Evolutionary conservation across 2,797 vertebrate genomes (phyloP), one percentile per base, ranked within the genome.

Genomic region (Sus cebifrons): DNA sequence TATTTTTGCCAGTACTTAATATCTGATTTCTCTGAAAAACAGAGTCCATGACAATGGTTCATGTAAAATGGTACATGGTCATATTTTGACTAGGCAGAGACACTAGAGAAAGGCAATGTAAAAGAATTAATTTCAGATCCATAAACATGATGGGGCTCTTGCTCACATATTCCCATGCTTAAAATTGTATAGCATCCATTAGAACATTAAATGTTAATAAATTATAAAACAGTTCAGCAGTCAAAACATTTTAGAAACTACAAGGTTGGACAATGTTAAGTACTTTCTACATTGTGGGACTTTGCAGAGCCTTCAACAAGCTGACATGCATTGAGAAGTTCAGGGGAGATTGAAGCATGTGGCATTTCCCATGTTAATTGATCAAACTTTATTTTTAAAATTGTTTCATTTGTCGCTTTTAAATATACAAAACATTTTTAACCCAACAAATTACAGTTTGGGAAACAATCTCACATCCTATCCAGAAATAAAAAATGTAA

Each of bases 201-300:
- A 81, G 17, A 3, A 32, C 92, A 7, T 58, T 86, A 83, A 32
- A 77, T 75, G 4, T 68, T 90, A 20, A 27, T 79, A 56, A 56
- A 56, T 82, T 12, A 29, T 40, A 82, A 94, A 79, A 68, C 40
- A 96, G 16, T 36, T 89, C 21, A 56, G 10, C 3, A 87, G 54
- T 81, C 49, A 94, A 85, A 81, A 91, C 29, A 17, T 21, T 85
- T 73, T 67, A 12, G 13, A 89, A 96, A 82, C 4, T 56, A 16
- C 6, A 87, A 86, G 10, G 7, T 58, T 58, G 70, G 20, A 68
- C 52, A 88, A 74, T 49, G 44, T 49, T 49, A 49, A 40, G 13
- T 60, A 0, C n/a, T 93, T 65, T 93, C 56, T 32, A 40, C n/a
- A 54, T 8, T 32, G 15, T 13, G 67, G 36, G 27, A 71, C 21